A percentile compares a stretch with the other conserved stretches of the same genome.
phyloP scores from a whole-genome alignment of 1,140 invertebrate species.

The Drosophila navojoa region DNA sequence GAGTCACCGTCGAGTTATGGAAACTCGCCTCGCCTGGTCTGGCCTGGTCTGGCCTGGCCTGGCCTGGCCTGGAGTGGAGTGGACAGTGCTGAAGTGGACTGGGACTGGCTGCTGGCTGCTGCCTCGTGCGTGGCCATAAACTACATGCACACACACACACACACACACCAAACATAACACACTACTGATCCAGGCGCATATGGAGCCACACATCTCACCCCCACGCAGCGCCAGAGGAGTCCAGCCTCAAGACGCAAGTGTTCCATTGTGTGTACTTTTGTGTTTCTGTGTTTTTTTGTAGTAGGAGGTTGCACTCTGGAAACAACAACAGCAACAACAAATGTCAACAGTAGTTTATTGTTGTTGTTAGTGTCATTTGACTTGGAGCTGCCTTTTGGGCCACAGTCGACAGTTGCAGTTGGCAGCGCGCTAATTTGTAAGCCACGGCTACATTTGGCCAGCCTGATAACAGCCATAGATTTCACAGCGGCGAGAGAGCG shows the following conservation, averaged over 20 bases:
- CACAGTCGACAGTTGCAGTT: slow-evolving; percentile 69
- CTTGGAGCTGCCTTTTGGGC: slow-evolving; percentile 75
- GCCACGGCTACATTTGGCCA: slow-evolving; percentile 68
- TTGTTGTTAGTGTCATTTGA: slow-evolving; percentile 82
- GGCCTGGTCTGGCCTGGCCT: not conserved
- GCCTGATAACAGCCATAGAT: slow-evolving; percentile 70
- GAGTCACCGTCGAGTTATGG: slow-evolving; percentile 51
- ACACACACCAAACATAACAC: too few species aligned
- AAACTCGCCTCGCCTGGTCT: slow-evolving; percentile 37
- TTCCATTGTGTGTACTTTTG: slow-evolving; percentile 62
- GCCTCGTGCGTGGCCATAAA: slow-evolving; percentile 75
- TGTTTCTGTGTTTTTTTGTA: slow-evolving; percentile 37
- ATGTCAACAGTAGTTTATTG: slow-evolving; percentile 81
- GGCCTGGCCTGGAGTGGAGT: slow-evolving; percentile 8
- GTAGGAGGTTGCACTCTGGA: slow-evolving; percentile 60
- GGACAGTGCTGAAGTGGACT: not conserved
- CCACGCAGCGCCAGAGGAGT: slow-evolving; percentile 65
- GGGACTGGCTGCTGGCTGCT: slow-evolving; percentile 14
- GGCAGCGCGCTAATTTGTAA: slow-evolving; percentile 82
- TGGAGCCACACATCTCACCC: slow-evolving; percentile 51
- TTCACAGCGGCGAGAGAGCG: slow-evolving; percentile 34
- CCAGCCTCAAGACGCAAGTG: slow-evolving; percentile 64
- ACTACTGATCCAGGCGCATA: slow-evolving; percentile 30
- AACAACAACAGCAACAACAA: slow-evolving; percentile 50
- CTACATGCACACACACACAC: slow-evolving; percentile 52